These are phyloP conservation scores for Aphaenogaster floridana DNA, from an alignment of 1,140 invertebrate species.

Conservation along the genomic window DNA sequence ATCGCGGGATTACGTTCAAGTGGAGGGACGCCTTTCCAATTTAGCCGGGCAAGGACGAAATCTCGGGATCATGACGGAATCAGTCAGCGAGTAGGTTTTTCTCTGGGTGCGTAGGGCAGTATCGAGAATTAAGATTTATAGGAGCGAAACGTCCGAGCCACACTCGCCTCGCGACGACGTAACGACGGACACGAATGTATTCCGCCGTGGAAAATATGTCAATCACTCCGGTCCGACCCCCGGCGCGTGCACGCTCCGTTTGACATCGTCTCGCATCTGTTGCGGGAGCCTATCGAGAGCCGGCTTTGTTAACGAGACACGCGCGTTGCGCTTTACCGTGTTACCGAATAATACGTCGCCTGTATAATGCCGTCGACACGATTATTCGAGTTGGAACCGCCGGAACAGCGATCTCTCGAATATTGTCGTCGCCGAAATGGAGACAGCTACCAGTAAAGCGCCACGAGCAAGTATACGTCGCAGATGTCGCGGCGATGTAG, in stretches of 20 bases:
- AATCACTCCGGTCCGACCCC: slow-evolving; percentile 80
- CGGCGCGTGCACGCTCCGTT: slow-evolving; percentile 78
- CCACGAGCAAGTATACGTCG: slow-evolving; percentile 15
- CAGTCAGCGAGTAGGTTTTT: neutral
- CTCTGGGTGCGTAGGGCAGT: too few species aligned
- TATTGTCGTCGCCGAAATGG: slow-evolving; percentile 34
- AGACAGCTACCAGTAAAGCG: neutral
- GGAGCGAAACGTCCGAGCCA: slow-evolving; percentile 28
- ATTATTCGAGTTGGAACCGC: slow-evolving; percentile 71
- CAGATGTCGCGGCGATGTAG: slow-evolving; percentile 38
- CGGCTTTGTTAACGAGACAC: slow-evolving; percentile 79
- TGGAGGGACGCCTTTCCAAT: slow-evolving; percentile 54
- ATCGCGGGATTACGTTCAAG: slow-evolving; percentile 64
- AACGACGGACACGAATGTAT: slow-evolving; percentile 70
- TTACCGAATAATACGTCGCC: slow-evolving; percentile 58
- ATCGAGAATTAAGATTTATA: slow-evolving; percentile 24
- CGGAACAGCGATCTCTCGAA: slow-evolving; percentile 52
- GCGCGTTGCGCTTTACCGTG: slow-evolving; percentile 55
- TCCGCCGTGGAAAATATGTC: slow-evolving; percentile 84
- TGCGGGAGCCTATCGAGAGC: slow-evolving; percentile 72
- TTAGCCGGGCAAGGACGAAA: slow-evolving; percentile 50
- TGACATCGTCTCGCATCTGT: slow-evolving; percentile 82
- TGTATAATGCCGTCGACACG: slow-evolving; percentile 67
- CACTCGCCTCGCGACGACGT: slow-evolving; percentile 31
- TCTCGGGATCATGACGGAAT: neutral